Conservation (phyloP, 2,113 vertebrate genomes). For the Glaucidium brasilianum region DNA sequence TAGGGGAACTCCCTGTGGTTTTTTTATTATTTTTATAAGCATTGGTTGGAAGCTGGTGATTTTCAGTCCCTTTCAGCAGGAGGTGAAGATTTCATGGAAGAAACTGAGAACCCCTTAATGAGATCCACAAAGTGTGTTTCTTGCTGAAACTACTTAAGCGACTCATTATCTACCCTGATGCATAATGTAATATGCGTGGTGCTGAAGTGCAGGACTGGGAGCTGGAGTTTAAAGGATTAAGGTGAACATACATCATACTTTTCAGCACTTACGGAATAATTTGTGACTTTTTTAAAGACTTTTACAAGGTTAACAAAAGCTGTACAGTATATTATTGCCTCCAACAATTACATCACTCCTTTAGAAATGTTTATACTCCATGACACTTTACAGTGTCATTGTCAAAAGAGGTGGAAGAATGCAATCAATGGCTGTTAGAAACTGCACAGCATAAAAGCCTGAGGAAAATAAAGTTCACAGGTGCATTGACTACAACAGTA, state of each 20-base stretch:
- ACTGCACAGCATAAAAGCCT: not conserved
- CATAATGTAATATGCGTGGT: not conserved
- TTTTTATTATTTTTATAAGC: not conserved
- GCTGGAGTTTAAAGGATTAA: not conserved
- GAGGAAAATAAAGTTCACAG: not conserved
- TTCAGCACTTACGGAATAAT: not conserved
- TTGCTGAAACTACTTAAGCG: not conserved
- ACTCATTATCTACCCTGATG: not conserved
- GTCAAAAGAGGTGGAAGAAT: not conserved
- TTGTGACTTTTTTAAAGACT: not conserved
- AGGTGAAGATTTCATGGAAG: not conserved
- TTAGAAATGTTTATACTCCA: not conserved
- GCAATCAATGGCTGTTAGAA: conserved; percentile 1
- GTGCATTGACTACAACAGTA: not conserved
- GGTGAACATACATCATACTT: not conserved
- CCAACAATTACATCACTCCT: not conserved
- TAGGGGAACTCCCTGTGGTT: not conserved
- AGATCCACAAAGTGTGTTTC: not conserved
- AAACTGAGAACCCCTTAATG: not conserved
- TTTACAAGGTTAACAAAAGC: not conserved
- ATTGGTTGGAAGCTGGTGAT: not conserved
- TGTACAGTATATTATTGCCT: not conserved
- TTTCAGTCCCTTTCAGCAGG: not conserved
- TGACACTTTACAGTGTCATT: not conserved
- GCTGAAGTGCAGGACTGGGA: not conserved